Evolutionary conservation across 2,888 invertebrate species (phyloP).

Genomic region (Capitulum mitella): DNA sequence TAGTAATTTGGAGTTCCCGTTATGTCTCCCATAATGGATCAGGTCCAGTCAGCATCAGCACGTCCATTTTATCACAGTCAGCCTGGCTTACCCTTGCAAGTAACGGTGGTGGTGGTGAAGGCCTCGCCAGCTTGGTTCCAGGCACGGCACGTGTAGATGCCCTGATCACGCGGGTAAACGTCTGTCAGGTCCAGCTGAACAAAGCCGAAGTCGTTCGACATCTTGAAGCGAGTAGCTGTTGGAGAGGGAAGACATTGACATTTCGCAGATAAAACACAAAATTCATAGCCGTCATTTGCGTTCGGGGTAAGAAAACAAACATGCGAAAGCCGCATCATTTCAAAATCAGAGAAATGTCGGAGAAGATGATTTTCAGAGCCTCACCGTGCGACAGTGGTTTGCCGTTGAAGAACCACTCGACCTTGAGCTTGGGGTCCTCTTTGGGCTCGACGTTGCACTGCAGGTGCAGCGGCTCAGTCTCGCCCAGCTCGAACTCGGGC

Average conservation of each 20-base stretch:
- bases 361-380: constrained; percentile 10
- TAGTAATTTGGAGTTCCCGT: no score
- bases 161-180: constrained; percentile 86
- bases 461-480: constrained; percentile 78
- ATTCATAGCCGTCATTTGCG: no score
- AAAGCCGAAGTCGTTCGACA: constrained; percentile 92
- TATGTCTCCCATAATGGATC: no score
- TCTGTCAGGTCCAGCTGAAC: constrained; percentile 88
- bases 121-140: constrained; percentile 82
- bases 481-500: constrained; percentile 69
- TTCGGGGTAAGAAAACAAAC: no score
- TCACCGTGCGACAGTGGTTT: constrained; percentile 71
- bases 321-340: no score
- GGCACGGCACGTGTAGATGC: constrained; percentile 86
- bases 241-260: no score
- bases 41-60: no score
- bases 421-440: constrained; percentile 78
- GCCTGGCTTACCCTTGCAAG: constrained; percentile 68
- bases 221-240: constrained; percentile 69
- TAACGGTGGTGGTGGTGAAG: constrained; percentile 81
- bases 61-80: no score
- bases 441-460: constrained; percentile 93
- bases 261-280: no score
- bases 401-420: constrained; percentile 92
- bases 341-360: no score